Percentiles rank a stretch among this genome's conserved stretches.
These are phyloP conservation scores for honey bee (Apis mellifera) DNA, from an alignment of 1,140 invertebrate species.

Conservation along the genomic window Amel_HAv3.1 CM009944.2:7469001-7469500, in stretches of 20 bases:
- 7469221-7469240: slow-evolving; percentile 85
- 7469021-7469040: no score
- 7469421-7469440: background rate
- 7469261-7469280: slow-evolving; percentile 89
- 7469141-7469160: no score
- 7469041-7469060: no score
- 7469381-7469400: background rate
- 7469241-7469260: slow-evolving; percentile 90
- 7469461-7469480: background rate
- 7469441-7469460: background rate
- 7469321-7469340: slow-evolving; percentile 89
- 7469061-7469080: no score
- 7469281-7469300: slow-evolving; percentile 89
- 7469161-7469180: no score
- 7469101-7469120: no score
- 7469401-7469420: no score
- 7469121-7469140: no score
- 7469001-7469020: no score
- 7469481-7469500: background rate
- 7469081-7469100: no score
- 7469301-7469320: slow-evolving; percentile 87
- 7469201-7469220: background rate
- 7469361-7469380: slow-evolving; percentile 38
- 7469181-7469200: background rate
- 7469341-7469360: slow-evolving; percentile 87